A percentile compares a stretch with the other conserved stretches of the same genome.
phyloP scores from a whole-genome alignment of 2,113 vertebrate species.

The Hippocampus abdominalis region DNA sequence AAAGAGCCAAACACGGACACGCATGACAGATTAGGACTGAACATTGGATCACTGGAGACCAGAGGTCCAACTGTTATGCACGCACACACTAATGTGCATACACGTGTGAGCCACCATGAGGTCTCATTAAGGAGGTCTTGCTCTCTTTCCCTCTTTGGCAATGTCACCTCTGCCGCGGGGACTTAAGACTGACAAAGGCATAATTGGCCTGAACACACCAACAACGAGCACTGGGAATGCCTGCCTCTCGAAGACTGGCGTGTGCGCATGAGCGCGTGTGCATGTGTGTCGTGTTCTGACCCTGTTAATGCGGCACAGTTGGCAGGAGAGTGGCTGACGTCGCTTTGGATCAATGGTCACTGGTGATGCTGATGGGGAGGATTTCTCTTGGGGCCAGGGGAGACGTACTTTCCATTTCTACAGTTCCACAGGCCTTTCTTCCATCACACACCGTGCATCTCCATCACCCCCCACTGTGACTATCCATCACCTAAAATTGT shows the following conservation, averaged over 20 bases:
- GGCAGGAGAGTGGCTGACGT: conserved; percentile 62
- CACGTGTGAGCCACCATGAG: conserved; percentile 41
- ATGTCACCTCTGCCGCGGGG: conserved; percentile 62
- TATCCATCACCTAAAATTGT: not conserved
- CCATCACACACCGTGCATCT: conserved; percentile 8
- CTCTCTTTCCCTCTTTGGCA: conserved; percentile 69
- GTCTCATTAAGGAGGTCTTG: conserved; percentile 53
- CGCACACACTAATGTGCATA: conserved; percentile 18
- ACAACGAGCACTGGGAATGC: conserved; percentile 54
- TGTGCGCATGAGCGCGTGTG: conserved; percentile 8
- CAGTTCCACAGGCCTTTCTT: conserved; percentile 11
- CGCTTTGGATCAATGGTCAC: conserved; percentile 69
- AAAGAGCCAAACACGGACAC: conserved; percentile 18
- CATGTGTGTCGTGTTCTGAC: conserved; percentile 48
- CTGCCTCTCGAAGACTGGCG: conserved; percentile 42
- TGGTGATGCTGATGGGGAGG: conserved; percentile 47
- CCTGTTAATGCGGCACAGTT: conserved; percentile 58
- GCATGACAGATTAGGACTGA: conserved; percentile 25
- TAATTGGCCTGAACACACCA: conserved; percentile 82
- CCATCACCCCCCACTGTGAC: conserved; percentile 17
- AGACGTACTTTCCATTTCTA: conserved; percentile 38
- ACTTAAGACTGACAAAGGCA: conserved; percentile 74
- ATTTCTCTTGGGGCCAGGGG: conserved; percentile 50
- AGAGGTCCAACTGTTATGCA: conserved; percentile 13
- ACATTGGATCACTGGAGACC: conserved; percentile 17